Base-by-base conservation (phyloP, 2,888 invertebrate genomes). In the Melieria omissa region DNA sequence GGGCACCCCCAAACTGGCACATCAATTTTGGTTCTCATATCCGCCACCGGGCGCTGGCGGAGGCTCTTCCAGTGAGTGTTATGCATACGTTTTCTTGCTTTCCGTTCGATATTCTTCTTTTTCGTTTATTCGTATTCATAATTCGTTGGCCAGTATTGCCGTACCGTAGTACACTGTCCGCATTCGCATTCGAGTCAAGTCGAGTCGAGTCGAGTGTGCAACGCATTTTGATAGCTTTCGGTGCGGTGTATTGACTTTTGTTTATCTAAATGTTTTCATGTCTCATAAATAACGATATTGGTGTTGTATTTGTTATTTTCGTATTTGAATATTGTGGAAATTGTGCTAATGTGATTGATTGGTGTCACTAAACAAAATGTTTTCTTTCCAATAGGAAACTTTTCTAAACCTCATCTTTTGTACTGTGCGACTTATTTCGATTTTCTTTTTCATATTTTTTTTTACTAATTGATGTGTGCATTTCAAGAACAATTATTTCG, bases 1-100 rank as follows among this genome's bases (percentile, higher is more conserved):
- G 82, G 86, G 86, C 86, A 84, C 84, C 76, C 85, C 83, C 75
- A 92, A 92, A 88, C 92, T 93, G 93, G 93, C 93, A 89, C 93
- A 93, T 88, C 93, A 93, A 90, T 93, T 93, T 89, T 93, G 93
- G 93, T 93, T 93, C 86, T 93, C 93, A 75, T 93, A 93, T 88
- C 93, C 93, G 89, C 93, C 93, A 83, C 93, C 93, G 82, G 92
- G 92, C 89, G 92, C 92, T 88, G 90, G 90, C 86, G 89, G 90
- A 83, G 89, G 89, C 82, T 89, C 89, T 84, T 90, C 90, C 83
- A 91, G 90, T 83, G 89, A 90, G 84, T 84, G 61, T 45, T 45
- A 52, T 10, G 16, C 29, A 29, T 29, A 29, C 29, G 29, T 29
- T 29, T 29, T 29, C 29, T 29, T 29, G 29, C 29, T 29, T 64